Percentiles rank a stretch among this genome's conserved stretches.
Conservation (phyloP, 2,888 invertebrate species). For the Drosophila fungiperda region DNA sequence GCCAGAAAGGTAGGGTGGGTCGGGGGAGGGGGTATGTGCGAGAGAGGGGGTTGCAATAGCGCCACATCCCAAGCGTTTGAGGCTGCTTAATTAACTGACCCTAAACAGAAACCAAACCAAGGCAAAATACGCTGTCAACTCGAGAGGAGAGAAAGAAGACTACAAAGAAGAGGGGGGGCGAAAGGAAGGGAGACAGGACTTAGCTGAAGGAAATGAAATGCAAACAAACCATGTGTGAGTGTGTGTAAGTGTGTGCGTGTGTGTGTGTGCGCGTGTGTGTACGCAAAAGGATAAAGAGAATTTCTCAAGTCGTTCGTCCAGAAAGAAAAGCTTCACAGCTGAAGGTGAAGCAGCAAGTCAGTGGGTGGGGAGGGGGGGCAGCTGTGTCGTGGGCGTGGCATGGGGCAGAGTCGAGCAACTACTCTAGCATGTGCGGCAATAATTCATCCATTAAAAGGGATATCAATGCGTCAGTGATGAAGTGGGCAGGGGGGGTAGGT, state of each 20-base stretch:
- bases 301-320: slow-evolving; percentile 15
- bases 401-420: slow-evolving; percentile 63
- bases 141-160: slow-evolving; percentile 11
- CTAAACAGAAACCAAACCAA: slow-evolving; percentile 38
- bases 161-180: not conserved
- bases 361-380: not conserved
- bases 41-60: not conserved
- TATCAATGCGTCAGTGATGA: slow-evolving; percentile 75
- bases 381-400: not conserved
- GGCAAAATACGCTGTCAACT: slow-evolving; percentile 56
- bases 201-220: slow-evolving; percentile 77
- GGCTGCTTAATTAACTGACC: slow-evolving; percentile 75
- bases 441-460: slow-evolving; percentile 85
- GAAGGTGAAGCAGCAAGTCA: slow-evolving; percentile 3
- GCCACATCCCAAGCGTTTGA: slow-evolving; percentile 26
- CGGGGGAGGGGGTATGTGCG: no score
- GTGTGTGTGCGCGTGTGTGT: slow-evolving; percentile 25
- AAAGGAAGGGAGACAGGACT: not conserved
- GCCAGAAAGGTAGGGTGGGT: not conserved
- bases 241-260: slow-evolving; percentile 8
- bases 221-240: slow-evolving; percentile 64
- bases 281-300: slow-evolving; percentile 59
- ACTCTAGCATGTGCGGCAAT: slow-evolving; percentile 84
- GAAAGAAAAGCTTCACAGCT: no score
- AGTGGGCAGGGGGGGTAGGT: not conserved